Base-by-base conservation (phyloP, 2,888 invertebrate species). In the Hyles lineata region DNA sequence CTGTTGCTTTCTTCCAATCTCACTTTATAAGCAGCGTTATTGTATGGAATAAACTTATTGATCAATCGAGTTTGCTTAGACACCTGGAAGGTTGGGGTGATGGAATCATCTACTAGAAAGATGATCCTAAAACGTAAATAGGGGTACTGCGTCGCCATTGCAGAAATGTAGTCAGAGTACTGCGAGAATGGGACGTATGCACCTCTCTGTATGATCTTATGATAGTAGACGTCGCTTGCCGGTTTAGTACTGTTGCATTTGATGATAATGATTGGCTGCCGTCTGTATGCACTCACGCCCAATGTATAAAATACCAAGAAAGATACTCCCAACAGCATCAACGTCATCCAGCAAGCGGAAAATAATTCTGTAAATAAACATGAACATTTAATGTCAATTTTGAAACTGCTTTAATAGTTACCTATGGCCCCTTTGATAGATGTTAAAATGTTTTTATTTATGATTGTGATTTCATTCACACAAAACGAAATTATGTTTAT, bases 261-360 rank as follows among this genome's bases (percentile, higher is more conserved):
- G 43, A 89, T 74, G 1, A 91, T 77, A 6, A 90, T 78, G 23
- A 90, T 77, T 8, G 88, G 82, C 71, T 89, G 89, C 67, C 87
- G 87, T 71, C 85, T 82, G 76, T 89, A 89, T 0, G 87, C 85
- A 25, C 88, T 87, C 81, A 91, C 84, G 1, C 90, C 90, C 67
- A 93, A 74, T 9, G 87, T 86, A 75, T 90, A 93, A 80, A 93
- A 89, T 11, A 90, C 85, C 9, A 93, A 79, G 73, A 91, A 89
- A 2, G 90, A 89, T 80, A 93, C 89, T 50, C 89, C 89, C 21
- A 93, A 76, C 29, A 93, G 79, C 74, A 91, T 88, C 9, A 90
- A 77, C 2, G 92, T 89, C 89, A 93, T 91, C 93, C 94, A 93
- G 78, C 91, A 92, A 70, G 90, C 89, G 9, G 92, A 92, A 70